Base-by-base conservation (phyloP, 2,888 invertebrate genomes). In the Macaria notata region DNA sequence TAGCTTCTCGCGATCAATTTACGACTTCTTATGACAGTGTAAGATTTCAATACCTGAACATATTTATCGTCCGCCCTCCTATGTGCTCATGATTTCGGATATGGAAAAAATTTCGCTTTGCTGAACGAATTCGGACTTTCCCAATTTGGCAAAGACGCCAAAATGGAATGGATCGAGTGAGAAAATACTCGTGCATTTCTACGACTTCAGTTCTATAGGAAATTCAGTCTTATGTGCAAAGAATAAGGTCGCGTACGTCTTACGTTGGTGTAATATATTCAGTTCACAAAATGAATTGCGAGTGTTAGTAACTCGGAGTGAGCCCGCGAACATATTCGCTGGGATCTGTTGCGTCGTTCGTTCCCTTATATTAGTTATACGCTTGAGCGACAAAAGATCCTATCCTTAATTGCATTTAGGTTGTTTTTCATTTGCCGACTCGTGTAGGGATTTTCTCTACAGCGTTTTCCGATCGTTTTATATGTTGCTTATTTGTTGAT, bases 221-320 rank as follows among this genome's bases (percentile, higher is more conserved):
- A 78, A 82, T 75, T 83, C 74, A 71, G 64, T 77, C 79, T 80
- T 88, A 83, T 77, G 62, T 61, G 54, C 54, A 66, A 62, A 63
- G 65, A 45, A 62, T 76, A 82, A 81, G 79, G 88, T 83, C 68
- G 76, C 76, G 78, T 86, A 79, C 86, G 73, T 78, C 71, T 76
- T 82, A 82, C 73, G 66, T 63, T 52, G 54, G 62, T 64, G 70
- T 89, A 91, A 91, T 90, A 82, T 91, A 91, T 91, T 91, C 91
- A 86, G 88, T 89, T 88, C 87, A 80, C 88, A 89, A 90, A 90
- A 91, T 91, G 90, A 91, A 91, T 91, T 90, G 89, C 85, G 86
- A 87, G 85, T 88, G 89, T 90, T 90, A 89, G 87, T 89, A 90
- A 89, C 88, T 91, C 84, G 70, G 85, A 88, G 87, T 86, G 91